Percentiles rank a stretch among this genome's conserved stretches.
Conservation (phyloP, 2,113 vertebrate species). For the Misgurnus anguillicaudatus region DNA sequence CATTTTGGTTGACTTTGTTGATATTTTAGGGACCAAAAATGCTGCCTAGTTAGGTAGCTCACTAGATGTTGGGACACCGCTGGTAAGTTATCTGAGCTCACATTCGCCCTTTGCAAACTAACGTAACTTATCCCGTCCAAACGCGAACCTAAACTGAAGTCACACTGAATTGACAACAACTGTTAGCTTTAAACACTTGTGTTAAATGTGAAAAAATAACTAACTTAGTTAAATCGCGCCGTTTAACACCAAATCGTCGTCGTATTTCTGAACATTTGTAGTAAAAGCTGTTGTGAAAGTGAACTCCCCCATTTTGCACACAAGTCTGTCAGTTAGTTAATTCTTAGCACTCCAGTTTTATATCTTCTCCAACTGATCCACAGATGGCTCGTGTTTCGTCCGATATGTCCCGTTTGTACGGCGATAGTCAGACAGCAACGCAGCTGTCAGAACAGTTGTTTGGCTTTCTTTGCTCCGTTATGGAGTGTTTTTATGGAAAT, state of each 20-base stretch:
- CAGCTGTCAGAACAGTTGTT: slow-evolving; percentile 41
- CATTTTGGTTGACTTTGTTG: neutral
- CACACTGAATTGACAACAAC: neutral
- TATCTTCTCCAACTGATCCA: neutral
- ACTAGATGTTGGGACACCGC: neutral
- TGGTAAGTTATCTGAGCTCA: neutral
- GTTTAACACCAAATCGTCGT: neutral
- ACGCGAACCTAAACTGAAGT: slow-evolving; percentile 7
- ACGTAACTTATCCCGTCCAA: neutral
- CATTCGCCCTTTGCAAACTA: neutral
- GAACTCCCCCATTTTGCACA: slow-evolving; percentile 51
- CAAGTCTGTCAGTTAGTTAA: slow-evolving; percentile 9
- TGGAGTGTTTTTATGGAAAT: slow-evolving; percentile 7
- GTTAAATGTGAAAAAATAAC: neutral
- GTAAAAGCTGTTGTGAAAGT: neutral
- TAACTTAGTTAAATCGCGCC: neutral
- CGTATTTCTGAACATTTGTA: neutral
- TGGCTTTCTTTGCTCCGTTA: slow-evolving; percentile 7
- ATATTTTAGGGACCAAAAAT: neutral
- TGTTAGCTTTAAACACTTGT: neutral
- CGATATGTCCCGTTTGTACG: neutral
- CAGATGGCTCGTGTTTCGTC: neutral
- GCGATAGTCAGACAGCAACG: neutral
- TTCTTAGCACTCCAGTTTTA: neutral
- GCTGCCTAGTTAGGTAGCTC: neutral